Base-by-base conservation (phyloP, 2,797 vertebrate genomes). In the Catostomus latipinnis region DNA sequence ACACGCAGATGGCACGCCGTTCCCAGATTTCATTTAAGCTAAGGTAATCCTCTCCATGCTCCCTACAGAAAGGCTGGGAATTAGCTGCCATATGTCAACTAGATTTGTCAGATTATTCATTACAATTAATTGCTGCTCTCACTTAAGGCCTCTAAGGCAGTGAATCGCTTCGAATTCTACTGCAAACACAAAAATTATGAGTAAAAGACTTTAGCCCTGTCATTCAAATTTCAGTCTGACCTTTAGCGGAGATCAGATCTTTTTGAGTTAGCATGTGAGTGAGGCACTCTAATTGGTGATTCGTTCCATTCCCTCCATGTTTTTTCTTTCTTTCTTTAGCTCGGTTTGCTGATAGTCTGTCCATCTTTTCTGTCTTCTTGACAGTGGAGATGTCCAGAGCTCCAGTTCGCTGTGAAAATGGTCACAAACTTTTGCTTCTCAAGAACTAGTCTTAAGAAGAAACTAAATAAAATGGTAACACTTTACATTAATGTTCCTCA, bases 51-150 rank as follows among this genome's bases (percentile, higher is more conserved):
- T 94, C 96, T 94, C 95, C 93, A 95, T 96, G 96, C 96, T 98
- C 97, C 96, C 96, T 96, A 96, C 96, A 98, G 97, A 99, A 99
- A 98, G 96, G 95, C 96, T 94, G 94, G 93, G 97, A 96, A 99
- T 99, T 99, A 99, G 97, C 94, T 94, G 97, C 98, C 98, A 99
- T 99, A 99, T 99, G 98, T 99, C 98, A 99, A 97, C 96, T 97
- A 99, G 97, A 98, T 98, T 99, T 99, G 98, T 99, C 97, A 99
- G 97, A 99, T 98, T 99, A 99, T 99, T 99, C 98, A 99, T 98
- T 99, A 99, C 98, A 99, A 99, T 99, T 99, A 99, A 99, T 99
- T 99, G 98, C 97, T 98, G 97, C 98, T 99, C 97, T 96, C 97
- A 99, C 96, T 99, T 98, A 98, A 98, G 97, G 98, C 97, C 98